Percentiles rank a stretch among this genome's conserved stretches.
These are phyloP conservation scores for Heliocidaris tuberculata DNA, from an alignment of 35 echinoderm and acorn worm genomes.

Conservation along the genomic window DNA sequence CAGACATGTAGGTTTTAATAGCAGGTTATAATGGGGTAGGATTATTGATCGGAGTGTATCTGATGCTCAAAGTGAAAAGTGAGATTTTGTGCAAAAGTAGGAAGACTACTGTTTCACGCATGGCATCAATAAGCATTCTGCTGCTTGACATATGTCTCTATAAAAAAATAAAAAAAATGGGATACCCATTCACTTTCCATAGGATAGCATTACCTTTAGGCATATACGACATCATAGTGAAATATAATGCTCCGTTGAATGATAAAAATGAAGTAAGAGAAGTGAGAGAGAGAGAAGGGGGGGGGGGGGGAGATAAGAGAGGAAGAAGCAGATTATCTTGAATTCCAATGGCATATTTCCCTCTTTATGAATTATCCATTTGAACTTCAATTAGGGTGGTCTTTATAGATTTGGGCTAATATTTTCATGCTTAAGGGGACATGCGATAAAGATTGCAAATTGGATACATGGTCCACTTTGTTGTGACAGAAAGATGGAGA, in stretches of 20 bases:
- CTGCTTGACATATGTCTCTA: background rate
- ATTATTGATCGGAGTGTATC: no score
- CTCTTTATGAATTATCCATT: background rate
- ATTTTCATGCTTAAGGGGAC: background rate
- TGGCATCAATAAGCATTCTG: background rate
- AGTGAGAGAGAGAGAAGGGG: background rate
- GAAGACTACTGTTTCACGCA: background rate
- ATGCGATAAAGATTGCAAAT: background rate
- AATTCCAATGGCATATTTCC: background rate
- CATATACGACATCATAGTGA: background rate
- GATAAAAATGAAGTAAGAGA: background rate
- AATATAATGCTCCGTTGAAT: background rate
- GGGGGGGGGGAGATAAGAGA: background rate
- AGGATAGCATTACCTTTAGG: background rate
- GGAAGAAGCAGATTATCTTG: background rate
- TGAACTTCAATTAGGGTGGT: conserved; percentile 9
- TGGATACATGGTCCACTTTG: background rate
- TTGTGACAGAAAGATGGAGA: background rate
- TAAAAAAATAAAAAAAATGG: background rate
- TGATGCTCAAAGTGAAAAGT: no score
- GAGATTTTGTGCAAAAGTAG: background rate
- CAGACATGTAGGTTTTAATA: no score
- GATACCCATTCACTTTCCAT: background rate
- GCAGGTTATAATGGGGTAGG: no score
- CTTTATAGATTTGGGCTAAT: background rate